Evolutionary conservation across 2,113 vertebrate species (phyloP), one percentile per base, ranked within the genome.

Genomic region (Naja naja): DNA sequence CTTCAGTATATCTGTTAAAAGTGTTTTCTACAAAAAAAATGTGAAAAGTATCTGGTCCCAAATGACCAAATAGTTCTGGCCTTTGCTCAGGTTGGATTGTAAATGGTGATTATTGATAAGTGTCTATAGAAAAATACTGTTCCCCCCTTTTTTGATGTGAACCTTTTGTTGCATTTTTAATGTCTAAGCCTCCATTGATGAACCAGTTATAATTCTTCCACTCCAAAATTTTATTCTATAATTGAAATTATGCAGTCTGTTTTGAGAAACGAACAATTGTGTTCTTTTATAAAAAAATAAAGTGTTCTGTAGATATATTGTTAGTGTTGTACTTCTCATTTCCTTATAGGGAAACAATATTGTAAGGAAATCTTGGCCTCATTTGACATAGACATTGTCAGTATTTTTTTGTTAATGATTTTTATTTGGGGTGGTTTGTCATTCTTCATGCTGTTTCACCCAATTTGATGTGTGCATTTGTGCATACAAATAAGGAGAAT

Each of bases 261-360:
- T 93, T 47, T 94, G 92, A 95, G 91, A 94, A 95, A 94, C 87
- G 92, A 94, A 92, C 81, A 94, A 92, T 91, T 96, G 89, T 97
- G 94, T 95, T 95, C 90, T 91, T 92, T 93, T 92, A 90, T 87
- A 92, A 95, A 94, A 94, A 94, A 96, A 97, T 96, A 95, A 96
- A 91, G 85, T 94, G 85, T 96, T 96, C 92, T 94, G 6, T 90
- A 95, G 94, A 95, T 94, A 94, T 81, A 85, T 87, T 88, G 91
- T 93, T 47, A 95, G 58, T 93, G 58, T 11, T 74, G 85, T 54
- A 54, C 88, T 89, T 85, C 45, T 93, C 54, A 90, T 90, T 89
- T 89, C 34, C n/a, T 88, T 88, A 85, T 74, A 89, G 22, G 54
- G 6, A 58, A 89, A 34, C 30, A 45, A 22, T 85, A 27, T 47